Percentiles rank a stretch among this genome's conserved stretches.
Conservation (phyloP, 1,140 invertebrate genomes). For the Pollicipes pollicipes region DNA sequence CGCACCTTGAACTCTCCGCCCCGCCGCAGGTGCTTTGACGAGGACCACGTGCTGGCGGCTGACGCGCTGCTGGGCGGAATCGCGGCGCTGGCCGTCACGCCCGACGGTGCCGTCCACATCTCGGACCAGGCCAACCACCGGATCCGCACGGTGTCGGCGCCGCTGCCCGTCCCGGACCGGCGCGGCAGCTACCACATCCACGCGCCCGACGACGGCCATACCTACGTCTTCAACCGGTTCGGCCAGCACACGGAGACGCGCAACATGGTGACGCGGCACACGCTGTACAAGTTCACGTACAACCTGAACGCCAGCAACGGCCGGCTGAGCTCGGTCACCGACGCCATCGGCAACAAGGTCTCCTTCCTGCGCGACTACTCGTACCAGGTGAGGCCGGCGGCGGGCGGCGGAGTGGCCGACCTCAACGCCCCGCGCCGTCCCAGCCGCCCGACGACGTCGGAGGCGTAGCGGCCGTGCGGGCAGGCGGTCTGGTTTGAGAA, state of each 20-base stretch:
- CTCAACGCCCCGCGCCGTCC: too few species aligned
- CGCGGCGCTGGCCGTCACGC: slow-evolving; percentile 77
- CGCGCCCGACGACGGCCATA: slow-evolving; percentile 83
- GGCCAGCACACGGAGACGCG: slow-evolving; percentile 83
- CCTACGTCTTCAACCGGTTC: slow-evolving; percentile 88
- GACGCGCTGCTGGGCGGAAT: slow-evolving; percentile 88
- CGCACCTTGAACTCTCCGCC: too few species aligned
- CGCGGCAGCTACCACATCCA: slow-evolving; percentile 78
- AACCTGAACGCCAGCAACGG: slow-evolving; percentile 93
- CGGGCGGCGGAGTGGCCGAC: too few species aligned
- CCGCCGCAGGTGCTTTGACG: slow-evolving; percentile 53
- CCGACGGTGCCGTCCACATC: slow-evolving; percentile 83
- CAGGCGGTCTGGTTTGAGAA: too few species aligned
- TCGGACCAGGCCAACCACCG: slow-evolving; percentile 81
- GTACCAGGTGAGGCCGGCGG: slow-evolving; percentile 30
- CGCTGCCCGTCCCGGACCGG: slow-evolving; percentile 44
- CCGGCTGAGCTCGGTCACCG: slow-evolving; percentile 76
- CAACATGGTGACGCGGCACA: slow-evolving; percentile 81
- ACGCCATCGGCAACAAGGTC: slow-evolving; percentile 80
- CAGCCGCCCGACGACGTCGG: too few species aligned
- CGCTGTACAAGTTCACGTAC: slow-evolving; percentile 80
- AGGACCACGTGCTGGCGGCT: slow-evolving; percentile 73
- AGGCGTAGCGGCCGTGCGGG: too few species aligned
- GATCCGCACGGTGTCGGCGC: slow-evolving; percentile 78
- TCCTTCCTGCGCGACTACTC: slow-evolving; percentile 67